These are phyloP conservation scores for Sciurus niger DNA, from an alignment of 2,113 vertebrate genomes.

Conservation along the genomic window DNA sequence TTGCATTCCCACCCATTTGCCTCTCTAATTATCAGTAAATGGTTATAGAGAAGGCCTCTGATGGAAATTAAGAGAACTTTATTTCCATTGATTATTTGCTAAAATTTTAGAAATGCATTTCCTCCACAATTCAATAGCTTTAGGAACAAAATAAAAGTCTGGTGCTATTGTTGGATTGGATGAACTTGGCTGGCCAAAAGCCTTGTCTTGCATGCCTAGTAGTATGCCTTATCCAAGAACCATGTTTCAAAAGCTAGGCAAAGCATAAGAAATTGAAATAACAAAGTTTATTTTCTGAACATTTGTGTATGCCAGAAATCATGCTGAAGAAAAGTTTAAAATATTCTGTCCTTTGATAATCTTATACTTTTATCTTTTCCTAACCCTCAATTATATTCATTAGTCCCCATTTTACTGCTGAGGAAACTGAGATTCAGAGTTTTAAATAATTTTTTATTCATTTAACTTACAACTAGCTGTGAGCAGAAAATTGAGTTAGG, in stretches of 20 bases:
- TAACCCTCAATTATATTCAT: conserved; percentile 50
- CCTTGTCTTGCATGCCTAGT: not conserved
- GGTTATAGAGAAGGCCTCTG: conserved; percentile 41
- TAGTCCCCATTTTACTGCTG: conserved; percentile 39
- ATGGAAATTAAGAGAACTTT: conserved; percentile 49
- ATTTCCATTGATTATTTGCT: conserved; percentile 49
- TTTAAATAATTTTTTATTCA: conserved; percentile 15
- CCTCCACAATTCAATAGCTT: conserved; percentile 22
- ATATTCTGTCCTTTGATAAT: conserved; percentile 24
- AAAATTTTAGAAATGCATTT: conserved; percentile 54
- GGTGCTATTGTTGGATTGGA: not conserved
- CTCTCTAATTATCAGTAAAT: not conserved
- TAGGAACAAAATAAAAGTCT: conserved; percentile 46
- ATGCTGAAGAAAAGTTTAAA: conserved; percentile 17
- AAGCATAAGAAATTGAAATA: conserved; percentile 53
- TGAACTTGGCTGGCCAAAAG: not conserved
- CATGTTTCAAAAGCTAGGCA: conserved; percentile 5
- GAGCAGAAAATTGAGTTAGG: conserved; percentile 14
- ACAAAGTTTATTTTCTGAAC: conserved; percentile 22
- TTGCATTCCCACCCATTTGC: conserved; percentile 25
- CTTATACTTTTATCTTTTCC: conserved; percentile 23
- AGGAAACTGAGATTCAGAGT: conserved; percentile 52
- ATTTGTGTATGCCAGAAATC: conserved; percentile 37
- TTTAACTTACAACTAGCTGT: not conserved
- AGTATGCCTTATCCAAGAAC: conserved; percentile 34